Evolutionary conservation across 2,797 vertebrate species (phyloP), one percentile per base, ranked within the genome.

Genomic region (Gobionotothen gibberifrons): DNA sequence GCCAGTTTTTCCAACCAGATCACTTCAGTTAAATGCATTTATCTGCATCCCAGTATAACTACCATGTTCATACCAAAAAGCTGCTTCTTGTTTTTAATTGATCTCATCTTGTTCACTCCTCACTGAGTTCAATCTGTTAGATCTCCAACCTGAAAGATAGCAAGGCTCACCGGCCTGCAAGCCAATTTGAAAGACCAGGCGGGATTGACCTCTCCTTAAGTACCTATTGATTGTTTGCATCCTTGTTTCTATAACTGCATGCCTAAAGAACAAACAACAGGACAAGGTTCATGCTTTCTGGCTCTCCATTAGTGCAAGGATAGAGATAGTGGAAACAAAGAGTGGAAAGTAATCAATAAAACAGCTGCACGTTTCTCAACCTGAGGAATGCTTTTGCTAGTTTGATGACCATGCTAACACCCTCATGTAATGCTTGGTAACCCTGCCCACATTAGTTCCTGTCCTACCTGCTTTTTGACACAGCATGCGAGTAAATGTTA

Each of bases 151-250:
- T 69, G 54, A 15, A 5, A 76, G 72, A 78, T 29, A 39, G 72
- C 52, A 13, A 29, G 60, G 64, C 43, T 61, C 52, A 4, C 47
- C 3, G 3, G 69, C 69, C 60, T 51, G 58, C 42, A 59, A 36
- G 61, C 69, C 44, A 64, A 76, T 85, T 85, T 59, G 49, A 79
- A 62, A 73, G 76, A 62, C 65, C 79, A 65, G 53, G 62, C 75
- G 69, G 76, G 49, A 77, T 63, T 88, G 83, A 90, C 86, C 85
- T 81, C 48, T 70, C 62, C 71, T 81, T 82, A 65, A 86, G 57
- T 78, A 69, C 46, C 16, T 85, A 91, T 89, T 70, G 88, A 91
- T 84, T 77, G 81, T 67, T 79, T 84, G 67, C 14, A 77, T 85
- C 67, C 82, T 75, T 79, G 77, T 88, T 91, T 89, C 78, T 80